Conservation (phyloP, 2,888 invertebrate genomes). For the Andrena bucephala region DNA sequence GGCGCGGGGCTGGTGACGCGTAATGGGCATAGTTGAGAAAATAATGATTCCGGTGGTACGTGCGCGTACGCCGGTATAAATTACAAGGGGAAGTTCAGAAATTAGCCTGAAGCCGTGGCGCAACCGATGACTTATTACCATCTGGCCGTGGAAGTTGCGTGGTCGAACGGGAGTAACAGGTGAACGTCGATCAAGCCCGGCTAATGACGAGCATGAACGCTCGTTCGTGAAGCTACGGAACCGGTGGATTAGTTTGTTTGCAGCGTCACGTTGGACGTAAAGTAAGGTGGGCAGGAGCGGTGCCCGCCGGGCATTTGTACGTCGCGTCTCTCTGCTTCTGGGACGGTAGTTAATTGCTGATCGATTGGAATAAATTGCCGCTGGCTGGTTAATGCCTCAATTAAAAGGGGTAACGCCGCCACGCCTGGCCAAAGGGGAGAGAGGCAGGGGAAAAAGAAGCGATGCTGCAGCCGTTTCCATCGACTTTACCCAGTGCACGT, state of each 20-base stretch:
- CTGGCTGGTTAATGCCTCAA: conserved; percentile 76
- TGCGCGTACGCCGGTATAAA: conserved; percentile 36
- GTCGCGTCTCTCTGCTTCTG: conserved; percentile 65
- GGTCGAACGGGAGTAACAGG: conserved; percentile 51
- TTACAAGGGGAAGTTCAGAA: conserved; percentile 45
- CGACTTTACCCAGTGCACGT: conserved; percentile 38
- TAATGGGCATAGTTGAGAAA: conserved; percentile 45
- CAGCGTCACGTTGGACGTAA: conserved; percentile 46
- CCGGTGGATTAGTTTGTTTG: conserved; percentile 48
- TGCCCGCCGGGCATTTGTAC: conserved; percentile 65
- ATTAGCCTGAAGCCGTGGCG: conserved; percentile 44
- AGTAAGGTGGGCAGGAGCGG: conserved; percentile 34
- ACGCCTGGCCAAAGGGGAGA: neutral
- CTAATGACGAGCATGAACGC: conserved; percentile 39
- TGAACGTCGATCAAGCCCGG: conserved; percentile 58
- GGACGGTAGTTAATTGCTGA: conserved; percentile 76
- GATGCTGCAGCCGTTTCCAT: conserved; percentile 34
- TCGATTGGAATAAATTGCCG: conserved; percentile 80
- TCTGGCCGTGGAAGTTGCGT: conserved; percentile 13
- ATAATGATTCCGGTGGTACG: conserved; percentile 41
- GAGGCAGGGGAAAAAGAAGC: conserved; percentile 14
- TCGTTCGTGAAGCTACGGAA: conserved; percentile 1
- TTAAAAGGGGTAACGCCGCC: conserved; percentile 68
- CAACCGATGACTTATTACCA: conserved; percentile 55
- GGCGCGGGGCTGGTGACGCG: conserved; percentile 21